phyloP scores from a whole-genome alignment of 2,113 vertebrate species.

The Acinonyx jubatus region DNA sequence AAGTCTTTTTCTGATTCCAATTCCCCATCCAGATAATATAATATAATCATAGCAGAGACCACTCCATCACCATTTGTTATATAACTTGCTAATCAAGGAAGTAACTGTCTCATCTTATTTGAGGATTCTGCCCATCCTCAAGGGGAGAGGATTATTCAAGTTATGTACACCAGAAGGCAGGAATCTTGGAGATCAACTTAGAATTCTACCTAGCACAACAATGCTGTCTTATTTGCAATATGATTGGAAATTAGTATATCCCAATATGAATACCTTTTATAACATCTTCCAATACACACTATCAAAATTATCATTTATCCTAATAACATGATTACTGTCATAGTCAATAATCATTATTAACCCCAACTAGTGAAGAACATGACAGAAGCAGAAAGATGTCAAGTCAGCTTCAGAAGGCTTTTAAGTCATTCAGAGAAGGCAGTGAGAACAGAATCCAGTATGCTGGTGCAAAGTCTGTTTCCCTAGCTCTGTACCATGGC shows the following conservation, averaged over 20 bases:
- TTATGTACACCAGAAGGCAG: rapidly evolving
- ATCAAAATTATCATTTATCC: not conserved
- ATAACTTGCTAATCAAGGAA: not conserved
- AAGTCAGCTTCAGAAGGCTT: not conserved
- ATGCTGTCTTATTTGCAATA: not conserved
- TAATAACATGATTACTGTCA: not conserved
- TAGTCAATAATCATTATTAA: not conserved
- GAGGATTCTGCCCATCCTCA: not conserved
- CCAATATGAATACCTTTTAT: not conserved
- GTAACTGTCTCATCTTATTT: not conserved
- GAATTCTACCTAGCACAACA: not conserved
- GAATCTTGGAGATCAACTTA: not conserved
- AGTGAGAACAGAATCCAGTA: not conserved
- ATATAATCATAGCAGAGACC: not conserved
- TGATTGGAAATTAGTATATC: not conserved
- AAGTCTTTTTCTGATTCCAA: not conserved
- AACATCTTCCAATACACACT: not conserved
- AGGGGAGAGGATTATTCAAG: not conserved
- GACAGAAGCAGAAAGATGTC: not conserved
- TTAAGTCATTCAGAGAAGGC: not conserved
- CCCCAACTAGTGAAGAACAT: not conserved
- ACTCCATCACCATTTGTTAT: not conserved
- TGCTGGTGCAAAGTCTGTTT: not conserved
- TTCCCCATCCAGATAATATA: not conserved
- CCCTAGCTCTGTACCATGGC: not conserved